phyloP scores from a whole-genome alignment of 2,113 vertebrate genomes.

The Thamnophis sirtalis region DNA sequence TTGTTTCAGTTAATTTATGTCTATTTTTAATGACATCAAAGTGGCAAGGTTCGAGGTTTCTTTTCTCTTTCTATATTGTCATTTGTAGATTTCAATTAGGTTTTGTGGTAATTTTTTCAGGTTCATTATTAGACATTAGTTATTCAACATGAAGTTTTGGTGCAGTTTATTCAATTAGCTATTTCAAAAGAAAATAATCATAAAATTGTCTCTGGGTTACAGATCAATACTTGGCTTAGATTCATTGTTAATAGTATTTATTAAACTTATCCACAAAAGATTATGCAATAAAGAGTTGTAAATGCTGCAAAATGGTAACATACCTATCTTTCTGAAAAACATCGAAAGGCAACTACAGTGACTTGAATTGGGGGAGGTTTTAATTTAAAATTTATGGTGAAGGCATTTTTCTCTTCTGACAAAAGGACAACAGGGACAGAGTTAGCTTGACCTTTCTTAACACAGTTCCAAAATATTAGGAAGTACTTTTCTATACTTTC shows the following conservation, averaged over 20 bases:
- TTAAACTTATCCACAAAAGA: not conserved
- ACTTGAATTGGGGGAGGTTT: not conserved
- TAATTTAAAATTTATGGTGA: not conserved
- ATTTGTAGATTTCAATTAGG: not conserved
- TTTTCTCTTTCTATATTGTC: conserved; percentile 16
- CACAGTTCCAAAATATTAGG: not conserved
- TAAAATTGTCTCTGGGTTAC: not conserved
- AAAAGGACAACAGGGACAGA: not conserved
- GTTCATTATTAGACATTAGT: conserved; percentile 15
- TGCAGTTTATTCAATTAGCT: conserved; percentile 46
- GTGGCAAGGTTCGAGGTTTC: not conserved
- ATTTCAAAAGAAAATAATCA: not conserved
- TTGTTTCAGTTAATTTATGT: conserved; percentile 31
- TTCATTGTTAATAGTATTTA: not conserved
- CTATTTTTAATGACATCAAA: conserved; percentile 33
- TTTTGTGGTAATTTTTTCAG: conserved; percentile 24
- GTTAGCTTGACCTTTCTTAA: not conserved
- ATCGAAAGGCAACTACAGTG: not conserved
- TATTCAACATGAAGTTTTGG: conserved; percentile 18
- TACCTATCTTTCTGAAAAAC: not conserved
- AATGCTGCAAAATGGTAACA: not conserved
- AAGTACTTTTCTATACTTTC: not conserved
- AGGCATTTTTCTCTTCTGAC: too few relatives aligned
- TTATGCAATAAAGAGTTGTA: not conserved
- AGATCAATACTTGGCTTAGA: not conserved